A percentile compares a stretch with the other conserved stretches of the same genome.
Conservation (phyloP, 2,113 vertebrate genomes). For the Elgaria multicarinata region DNA sequence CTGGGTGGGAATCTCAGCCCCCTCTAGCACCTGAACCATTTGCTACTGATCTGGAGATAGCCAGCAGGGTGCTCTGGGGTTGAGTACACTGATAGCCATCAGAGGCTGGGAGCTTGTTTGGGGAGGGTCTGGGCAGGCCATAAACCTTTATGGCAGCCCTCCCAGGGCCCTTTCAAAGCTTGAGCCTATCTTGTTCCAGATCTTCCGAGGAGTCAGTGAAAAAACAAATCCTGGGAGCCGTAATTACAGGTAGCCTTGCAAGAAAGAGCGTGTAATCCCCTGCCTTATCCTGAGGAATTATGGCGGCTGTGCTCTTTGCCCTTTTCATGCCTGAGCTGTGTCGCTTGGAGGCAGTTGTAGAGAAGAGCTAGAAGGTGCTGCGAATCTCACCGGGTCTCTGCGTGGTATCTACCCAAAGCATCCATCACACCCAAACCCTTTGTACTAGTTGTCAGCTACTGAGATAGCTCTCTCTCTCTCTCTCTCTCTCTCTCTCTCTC, state of each 20-base stretch:
- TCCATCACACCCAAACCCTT: background rate
- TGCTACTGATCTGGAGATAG: conserved; percentile 60
- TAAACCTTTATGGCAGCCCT: conserved; percentile 56
- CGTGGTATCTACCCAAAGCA: rapidly evolving
- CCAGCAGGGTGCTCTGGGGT: background rate
- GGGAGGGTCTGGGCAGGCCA: conserved; percentile 14
- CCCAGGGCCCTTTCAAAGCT: conserved; percentile 21
- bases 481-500: too few species aligned
- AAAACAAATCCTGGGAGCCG: background rate
- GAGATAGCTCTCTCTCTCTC: too few species aligned
- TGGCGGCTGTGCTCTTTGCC: conserved; percentile 17
- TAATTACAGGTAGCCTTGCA: conserved; percentile 37
- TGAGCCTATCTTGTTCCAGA: conserved; percentile 56
- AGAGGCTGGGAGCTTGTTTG: background rate
- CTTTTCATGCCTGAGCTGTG: conserved; percentile 15
- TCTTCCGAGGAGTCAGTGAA: conserved; percentile 48
- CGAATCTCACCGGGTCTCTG: background rate
- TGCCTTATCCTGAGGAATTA: conserved; percentile 23
- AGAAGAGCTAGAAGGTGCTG: conserved; percentile 27
- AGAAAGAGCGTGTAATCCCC: conserved; percentile 29
- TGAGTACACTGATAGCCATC: background rate
- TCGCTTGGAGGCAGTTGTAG: background rate
- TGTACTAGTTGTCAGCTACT: background rate
- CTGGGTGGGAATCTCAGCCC: conserved; percentile 46
- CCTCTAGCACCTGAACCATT: background rate